Conservation (phyloP, 2,888 invertebrate species). For the Dioctria rufipes region DNA sequence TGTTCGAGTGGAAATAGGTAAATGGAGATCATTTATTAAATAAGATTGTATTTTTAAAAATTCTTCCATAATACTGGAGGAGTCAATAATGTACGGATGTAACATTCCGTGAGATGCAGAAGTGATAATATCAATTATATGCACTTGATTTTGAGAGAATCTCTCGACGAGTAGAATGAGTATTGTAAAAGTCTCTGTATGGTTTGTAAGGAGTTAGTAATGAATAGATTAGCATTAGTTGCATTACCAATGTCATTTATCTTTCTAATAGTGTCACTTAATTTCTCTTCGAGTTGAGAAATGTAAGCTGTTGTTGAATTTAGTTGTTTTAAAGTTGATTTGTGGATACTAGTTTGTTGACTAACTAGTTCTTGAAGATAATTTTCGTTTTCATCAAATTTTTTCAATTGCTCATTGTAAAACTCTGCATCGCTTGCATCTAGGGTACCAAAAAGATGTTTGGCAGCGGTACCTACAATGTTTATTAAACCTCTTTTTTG, state of each 20-base stretch:
- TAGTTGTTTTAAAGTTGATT: too few relatives aligned
- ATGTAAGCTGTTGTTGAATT: too few relatives aligned
- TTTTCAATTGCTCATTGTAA: background rate
- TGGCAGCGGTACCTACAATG: too few relatives aligned
- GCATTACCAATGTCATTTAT: background rate
- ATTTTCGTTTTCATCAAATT: background rate
- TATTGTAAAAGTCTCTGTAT: background rate
- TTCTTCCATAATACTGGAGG: background rate
- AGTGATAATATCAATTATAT: background rate
- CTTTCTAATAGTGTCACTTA: background rate
- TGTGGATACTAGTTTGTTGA: too few relatives aligned
- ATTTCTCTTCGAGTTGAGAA: background rate
- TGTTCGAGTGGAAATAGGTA: background rate
- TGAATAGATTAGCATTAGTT: background rate
- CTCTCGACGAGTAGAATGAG: background rate
- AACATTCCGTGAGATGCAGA: background rate
- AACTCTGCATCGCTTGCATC: too few relatives aligned
- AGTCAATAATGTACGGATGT: conserved; percentile 11
- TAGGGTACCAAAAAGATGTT: too few relatives aligned
- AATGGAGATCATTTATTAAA: background rate
- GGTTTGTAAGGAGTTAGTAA: background rate
- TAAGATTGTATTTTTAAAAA: conserved; percentile 5
- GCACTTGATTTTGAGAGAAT: conserved; percentile 12
- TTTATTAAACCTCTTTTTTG: too few relatives aligned
- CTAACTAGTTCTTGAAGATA: background rate